A percentile compares a stretch with the other conserved stretches of the same genome.
These are phyloP conservation scores for Scomber scombrus DNA, from an alignment of 2,113 vertebrate species.

Conservation along the genomic window DNA sequence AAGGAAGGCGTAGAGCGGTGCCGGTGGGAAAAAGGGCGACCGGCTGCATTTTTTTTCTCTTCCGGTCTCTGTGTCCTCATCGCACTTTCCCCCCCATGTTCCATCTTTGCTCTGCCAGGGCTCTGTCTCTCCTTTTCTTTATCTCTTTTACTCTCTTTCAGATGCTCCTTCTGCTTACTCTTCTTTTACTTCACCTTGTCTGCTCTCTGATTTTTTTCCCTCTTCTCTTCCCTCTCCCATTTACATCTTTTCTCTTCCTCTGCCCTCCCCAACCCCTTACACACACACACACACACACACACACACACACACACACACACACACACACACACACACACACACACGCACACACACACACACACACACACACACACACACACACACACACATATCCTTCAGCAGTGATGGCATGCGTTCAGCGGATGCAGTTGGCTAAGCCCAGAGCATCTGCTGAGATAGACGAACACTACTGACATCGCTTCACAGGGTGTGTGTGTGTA, in stretches of 20 bases:
- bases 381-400: constrained; percentile 48
- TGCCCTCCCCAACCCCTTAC: constrained; percentile 24
- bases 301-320: not conserved
- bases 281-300: constrained; percentile 8
- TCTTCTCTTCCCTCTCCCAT: constrained; percentile 11
- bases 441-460: constrained; percentile 76
- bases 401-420: constrained; percentile 66
- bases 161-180: constrained; percentile 9
- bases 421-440: constrained; percentile 71
- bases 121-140: constrained; percentile 1
- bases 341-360: constrained; percentile 8
- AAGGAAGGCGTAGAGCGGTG: constrained; percentile 40
- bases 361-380: not conserved
- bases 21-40: constrained; percentile 68
- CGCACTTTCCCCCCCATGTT: constrained; percentile 70
- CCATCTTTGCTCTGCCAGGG: constrained; percentile 41
- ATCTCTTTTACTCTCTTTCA: constrained; percentile 5
- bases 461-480: constrained; percentile 64
- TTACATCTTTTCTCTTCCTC: constrained; percentile 50
- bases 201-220: constrained; percentile 11
- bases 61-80: constrained; percentile 56
- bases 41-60: constrained; percentile 32
- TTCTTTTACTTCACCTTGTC: constrained; percentile 15
- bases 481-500: constrained; percentile 50
- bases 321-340: constrained; percentile 29